Evolutionary conservation across 2,888 invertebrate genomes (phyloP), one percentile per base, ranked within the genome.

Genomic region (Ormyrus pomaceus): DNA sequence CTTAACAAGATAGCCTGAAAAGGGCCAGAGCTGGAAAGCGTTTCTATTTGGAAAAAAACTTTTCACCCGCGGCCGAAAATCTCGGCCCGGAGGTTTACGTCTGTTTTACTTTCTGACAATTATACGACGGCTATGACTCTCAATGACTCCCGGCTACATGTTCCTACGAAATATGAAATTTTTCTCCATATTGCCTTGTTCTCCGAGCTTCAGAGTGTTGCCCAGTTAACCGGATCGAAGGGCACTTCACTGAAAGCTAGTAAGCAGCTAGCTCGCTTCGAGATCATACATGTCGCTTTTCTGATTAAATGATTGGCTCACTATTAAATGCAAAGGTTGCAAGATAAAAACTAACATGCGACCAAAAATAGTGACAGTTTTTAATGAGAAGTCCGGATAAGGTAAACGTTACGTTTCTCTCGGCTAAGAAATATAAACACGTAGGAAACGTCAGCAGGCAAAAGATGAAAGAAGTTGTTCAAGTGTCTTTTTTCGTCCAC

Each of bases 71-170:
- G 11, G 53, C 61, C 61, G 50, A 68, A 59, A 48, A 46, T 69
- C 56, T 58, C 48, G 8, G 10, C 5, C 53, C n/a, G 19, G 6
- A 65, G 19, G 8, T 19, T 65, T 9, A 11, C 53, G 34, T 10
- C 6, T 75, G 76, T 76, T 76, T 76, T 76, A 69, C 76, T 76
- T 69, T 69, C 66, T n/a, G 58, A 58, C 45, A 78, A 78, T 78
- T 72, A 62, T 70, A 64, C 70, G 77, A 77, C 53, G 34, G 34
- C 34, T 4, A 4, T 2, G 3, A 34, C 34, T 34, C 34, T 4
- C 4, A 4, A 0, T 2, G 34, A 34, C 34, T 34, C 34, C 34
- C 4, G 34, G 4, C 34, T 34, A 2, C 34, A 34, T 34, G 34
- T 34, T 34, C 34, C 34, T 34, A 34, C 13, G 70, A 11, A 5